Base-by-base conservation (phyloP, 2,797 vertebrate species). In the Siniperca obscura region DNA sequence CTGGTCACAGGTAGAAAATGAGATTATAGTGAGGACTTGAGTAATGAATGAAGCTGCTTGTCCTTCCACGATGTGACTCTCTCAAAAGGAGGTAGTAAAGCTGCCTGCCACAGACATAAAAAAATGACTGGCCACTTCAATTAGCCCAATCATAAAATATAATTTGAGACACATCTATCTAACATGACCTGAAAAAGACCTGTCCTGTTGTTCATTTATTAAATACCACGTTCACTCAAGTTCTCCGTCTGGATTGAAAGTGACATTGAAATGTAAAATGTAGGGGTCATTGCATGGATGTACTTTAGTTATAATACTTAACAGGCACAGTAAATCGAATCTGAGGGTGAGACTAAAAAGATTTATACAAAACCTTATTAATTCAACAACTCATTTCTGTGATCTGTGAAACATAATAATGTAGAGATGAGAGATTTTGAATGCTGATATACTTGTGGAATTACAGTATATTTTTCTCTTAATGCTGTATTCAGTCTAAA, bases 141-240 rank as follows among this genome's bases (percentile, higher is more conserved):
- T 93, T 93, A 93, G 78, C 78, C 73, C 62, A 89, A 81, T 91
- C 89, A 86, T 91, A 90, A 93, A 92, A 81, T 72, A 83, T 84
- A 57, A 87, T 89, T 80, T 72, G 69, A 86, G 82, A 83, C 78
- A 80, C 80, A 86, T 88, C 87, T 77, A 83, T 91, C 87, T 62
- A 87, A 88, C 80, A 80, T 84, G 90, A 87, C 84, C 91, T 72
- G 66, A 22, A 52, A 73, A 70, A 81, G 70, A 85, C 65, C 50
- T 64, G 70, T 78, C 25, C 79, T 76, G 83, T 79, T 87, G 86
- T 87, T 90, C 87, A 88, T 89, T 84, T 78, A 90, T 88, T 83
- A 88, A 87, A 90, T 75, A 85, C 84, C 74, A 78, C 48, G 72
- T 87, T 75, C 66, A 56, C 73, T 82, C 55, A 62, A 61, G 57